Percentiles rank a stretch among this genome's conserved stretches.
phyloP scores from a whole-genome alignment of 2,113 vertebrate genomes.

The Cyanoramphus novaezelandiae region DNA sequence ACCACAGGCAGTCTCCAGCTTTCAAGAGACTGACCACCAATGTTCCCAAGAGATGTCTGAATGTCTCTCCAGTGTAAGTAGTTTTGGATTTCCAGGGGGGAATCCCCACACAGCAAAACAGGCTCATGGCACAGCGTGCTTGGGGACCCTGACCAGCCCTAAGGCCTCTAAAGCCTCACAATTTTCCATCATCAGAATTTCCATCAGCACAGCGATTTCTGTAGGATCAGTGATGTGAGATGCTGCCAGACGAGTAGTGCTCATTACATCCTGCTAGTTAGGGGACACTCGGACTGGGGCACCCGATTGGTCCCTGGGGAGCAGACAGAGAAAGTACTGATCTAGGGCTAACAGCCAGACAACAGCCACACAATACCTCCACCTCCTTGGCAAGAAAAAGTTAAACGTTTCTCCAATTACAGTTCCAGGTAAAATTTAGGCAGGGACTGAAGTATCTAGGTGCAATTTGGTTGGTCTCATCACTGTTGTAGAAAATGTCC shows the following conservation, averaged over 20 bases:
- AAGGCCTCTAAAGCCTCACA: background rate
- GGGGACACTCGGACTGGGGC: background rate
- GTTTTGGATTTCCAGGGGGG: background rate
- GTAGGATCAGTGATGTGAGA: background rate
- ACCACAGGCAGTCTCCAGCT: background rate
- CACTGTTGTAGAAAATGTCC: background rate
- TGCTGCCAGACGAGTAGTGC: background rate
- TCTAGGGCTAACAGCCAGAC: background rate
- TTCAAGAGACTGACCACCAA: background rate
- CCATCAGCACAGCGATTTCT: background rate
- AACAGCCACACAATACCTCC: background rate
- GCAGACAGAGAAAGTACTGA: background rate
- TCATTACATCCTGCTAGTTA: background rate
- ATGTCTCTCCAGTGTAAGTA: rapidly evolving
- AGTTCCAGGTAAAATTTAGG: background rate
- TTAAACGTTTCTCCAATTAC: background rate
- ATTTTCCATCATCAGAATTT: background rate
- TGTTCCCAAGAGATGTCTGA: background rate
- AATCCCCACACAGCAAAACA: background rate
- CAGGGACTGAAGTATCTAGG: background rate
- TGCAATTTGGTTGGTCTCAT: background rate
- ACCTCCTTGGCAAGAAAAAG: background rate
- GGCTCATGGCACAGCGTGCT: background rate
- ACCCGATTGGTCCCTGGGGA: background rate
- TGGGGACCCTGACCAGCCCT: background rate